Base-by-base conservation (phyloP, 2,113 vertebrate species). In the Meriones unguiculatus region DNA sequence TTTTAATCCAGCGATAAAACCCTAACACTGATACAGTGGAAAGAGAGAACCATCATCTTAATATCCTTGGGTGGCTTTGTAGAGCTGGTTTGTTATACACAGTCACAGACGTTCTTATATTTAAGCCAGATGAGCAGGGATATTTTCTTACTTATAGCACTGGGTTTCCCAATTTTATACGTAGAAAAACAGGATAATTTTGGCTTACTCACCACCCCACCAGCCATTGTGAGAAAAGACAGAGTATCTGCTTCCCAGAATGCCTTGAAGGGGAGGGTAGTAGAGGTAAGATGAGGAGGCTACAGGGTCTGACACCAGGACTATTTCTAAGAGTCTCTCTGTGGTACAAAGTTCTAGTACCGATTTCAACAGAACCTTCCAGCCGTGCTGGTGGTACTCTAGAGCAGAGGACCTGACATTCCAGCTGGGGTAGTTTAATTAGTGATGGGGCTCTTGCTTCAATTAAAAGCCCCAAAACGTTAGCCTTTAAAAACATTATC, bases 341-440 rank as follows among this genome's bases (percentile, higher is more conserved):
- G 70, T 87, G 73, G 38, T 0, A 1, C 50, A 50, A 52, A 94
- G 85, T 69, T 72, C 82, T 11, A 75, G 93, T 84, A 90, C 41
- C 54, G 72, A 86, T 85, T 93, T 96, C 92, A 89, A 9, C 32
- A 91, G 94, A 87, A 70, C 22, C 54, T 91, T 89, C 69, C 52
- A 78, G 25, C 41, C 14, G 54, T 67, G 93, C 84, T 82, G 73
- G 87, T 81, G 89, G 38, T 95, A 65, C 52, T 35, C 28, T 24
- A 62, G 22, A 24, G 80, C 85, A 81, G 84, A 87, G 84, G 57
- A 22, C 30, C 70, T 41, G 0, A 38, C 32, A 15, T 80, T 87
- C 54, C 35, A 80, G 87, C 69, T 95, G 32, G 65, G 59, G 93
- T 41, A 41, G 89, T 91, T 96, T 96, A 89, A 95, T 97, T 94